Evolutionary conservation across 2,113 vertebrate genomes (phyloP).

Genomic region (Sorex fumeus): DNA sequence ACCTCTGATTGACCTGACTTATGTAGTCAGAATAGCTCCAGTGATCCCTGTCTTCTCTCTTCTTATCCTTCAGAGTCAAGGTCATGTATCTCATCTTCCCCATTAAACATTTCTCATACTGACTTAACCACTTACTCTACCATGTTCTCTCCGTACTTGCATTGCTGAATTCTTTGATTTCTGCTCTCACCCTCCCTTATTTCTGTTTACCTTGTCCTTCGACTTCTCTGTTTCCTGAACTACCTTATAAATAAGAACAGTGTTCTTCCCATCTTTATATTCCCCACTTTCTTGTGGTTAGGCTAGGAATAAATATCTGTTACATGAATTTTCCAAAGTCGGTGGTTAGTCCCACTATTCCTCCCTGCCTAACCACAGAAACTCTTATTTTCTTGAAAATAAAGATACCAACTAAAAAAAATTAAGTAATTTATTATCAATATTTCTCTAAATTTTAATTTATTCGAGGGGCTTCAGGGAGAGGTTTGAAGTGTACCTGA

Average conservation of each 20-base stretch:
- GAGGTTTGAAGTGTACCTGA: no score
- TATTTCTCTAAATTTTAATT: no score
- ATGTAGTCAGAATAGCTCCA: not conserved
- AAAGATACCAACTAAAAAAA: not conserved
- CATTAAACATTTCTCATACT: not conserved
- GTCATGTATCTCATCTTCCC: not conserved
- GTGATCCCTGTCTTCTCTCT: not conserved
- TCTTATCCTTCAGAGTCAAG: constrained; percentile 14
- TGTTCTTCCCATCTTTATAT: not conserved
- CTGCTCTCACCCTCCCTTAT: not conserved
- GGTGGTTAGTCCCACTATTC: not conserved
- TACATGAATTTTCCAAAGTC: constrained; percentile 1
- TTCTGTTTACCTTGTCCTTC: not conserved
- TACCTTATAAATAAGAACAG: not conserved
- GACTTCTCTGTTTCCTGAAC: constrained; percentile 23
- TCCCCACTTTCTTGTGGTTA: not conserved
- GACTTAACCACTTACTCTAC: not conserved
- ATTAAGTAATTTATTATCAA: not conserved
- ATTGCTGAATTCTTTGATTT: not conserved
- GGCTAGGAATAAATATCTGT: not conserved
- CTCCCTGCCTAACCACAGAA: not conserved
- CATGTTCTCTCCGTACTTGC: not conserved
- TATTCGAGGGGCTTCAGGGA: no score
- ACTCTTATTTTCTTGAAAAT: not conserved
- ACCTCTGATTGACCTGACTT: constrained; percentile 25